Evolutionary conservation across 1,140 invertebrate genomes (phyloP).

Genomic region (Caenorhabditis briggsae): DNA sequence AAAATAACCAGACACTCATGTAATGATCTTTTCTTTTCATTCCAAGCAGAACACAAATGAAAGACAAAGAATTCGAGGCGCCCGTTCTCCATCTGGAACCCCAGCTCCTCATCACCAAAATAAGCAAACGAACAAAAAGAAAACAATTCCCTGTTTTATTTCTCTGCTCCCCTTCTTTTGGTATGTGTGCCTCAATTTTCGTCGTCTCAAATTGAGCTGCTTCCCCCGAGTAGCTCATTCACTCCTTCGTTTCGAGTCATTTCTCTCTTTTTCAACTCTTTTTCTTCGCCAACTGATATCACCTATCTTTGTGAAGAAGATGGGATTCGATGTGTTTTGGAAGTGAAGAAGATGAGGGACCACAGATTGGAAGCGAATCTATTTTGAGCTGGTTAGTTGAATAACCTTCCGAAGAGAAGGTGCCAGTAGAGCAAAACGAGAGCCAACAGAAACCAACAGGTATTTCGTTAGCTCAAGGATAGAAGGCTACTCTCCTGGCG

Average conservation of each 20-base stretch:
- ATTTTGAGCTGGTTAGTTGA: slow-evolving; percentile 22
- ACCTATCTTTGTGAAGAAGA: slow-evolving; percentile 28
- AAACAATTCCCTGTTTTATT: background rate
- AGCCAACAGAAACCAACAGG: background rate
- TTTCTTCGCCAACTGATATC: slow-evolving; percentile 5
- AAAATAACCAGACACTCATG: slow-evolving; percentile 1
- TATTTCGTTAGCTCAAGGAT: too few relatives aligned
- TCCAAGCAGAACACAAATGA: background rate
- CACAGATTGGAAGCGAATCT: slow-evolving; percentile 21
- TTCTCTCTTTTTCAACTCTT: slow-evolving; percentile 4
- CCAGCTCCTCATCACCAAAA: slow-evolving; percentile 8
- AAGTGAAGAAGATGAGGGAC: background rate
- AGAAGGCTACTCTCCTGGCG: too few relatives aligned
- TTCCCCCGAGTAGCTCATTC: background rate
- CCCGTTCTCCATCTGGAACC: slow-evolving; percentile 13
- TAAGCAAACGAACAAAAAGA: slow-evolving; percentile 36
- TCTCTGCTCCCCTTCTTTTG: background rate
- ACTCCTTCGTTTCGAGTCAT: slow-evolving; percentile 8
- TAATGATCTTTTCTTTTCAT: slow-evolving; percentile 5
- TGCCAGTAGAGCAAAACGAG: background rate
- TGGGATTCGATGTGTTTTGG: slow-evolving; percentile 31
- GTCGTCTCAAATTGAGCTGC: slow-evolving; percentile 39
- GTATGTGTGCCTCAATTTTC: background rate
- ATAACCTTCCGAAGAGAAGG: background rate
- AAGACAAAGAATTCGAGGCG: slow-evolving; percentile 19